A percentile compares a stretch with the other conserved stretches of the same genome.
These are phyloP conservation scores for Dermatophagoides farinae DNA, from an alignment of 1,140 invertebrate genomes.

Conservation along the genomic window DNA sequence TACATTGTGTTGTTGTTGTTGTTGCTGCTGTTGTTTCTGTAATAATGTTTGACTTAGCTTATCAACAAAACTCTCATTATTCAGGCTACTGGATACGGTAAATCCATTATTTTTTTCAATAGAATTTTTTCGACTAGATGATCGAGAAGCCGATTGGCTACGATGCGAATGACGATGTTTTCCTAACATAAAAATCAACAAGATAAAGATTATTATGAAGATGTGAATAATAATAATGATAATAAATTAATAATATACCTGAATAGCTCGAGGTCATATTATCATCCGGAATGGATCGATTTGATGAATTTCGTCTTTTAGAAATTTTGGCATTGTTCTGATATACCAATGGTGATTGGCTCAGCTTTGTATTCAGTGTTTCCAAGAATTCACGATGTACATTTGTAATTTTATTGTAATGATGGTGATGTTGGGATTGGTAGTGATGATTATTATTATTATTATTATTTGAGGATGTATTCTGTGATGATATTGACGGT, in stretches of 20 bases:
- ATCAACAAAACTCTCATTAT: constrained; percentile 4
- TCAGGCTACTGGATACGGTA: neutral
- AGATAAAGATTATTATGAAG: neutral
- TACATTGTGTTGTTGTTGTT: constrained; percentile 1
- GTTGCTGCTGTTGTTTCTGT: neutral
- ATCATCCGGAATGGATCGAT: neutral
- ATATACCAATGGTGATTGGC: neutral
- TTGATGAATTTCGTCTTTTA: constrained; percentile 8
- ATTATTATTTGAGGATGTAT: neutral
- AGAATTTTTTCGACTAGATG: neutral
- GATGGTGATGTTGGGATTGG: neutral
- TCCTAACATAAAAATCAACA: neutral
- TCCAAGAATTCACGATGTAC: constrained; percentile 13
- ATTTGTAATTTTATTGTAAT: constrained; percentile 9
- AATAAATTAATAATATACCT: neutral
- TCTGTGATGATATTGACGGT: neutral
- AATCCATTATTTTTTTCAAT: neutral
- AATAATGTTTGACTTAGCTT: neutral
- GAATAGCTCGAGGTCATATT: neutral
- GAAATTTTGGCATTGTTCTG: neutral
- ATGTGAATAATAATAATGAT: neutral
- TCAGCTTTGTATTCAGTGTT: constrained; percentile 14
- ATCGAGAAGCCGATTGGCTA: neutral
- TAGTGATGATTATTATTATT: neutral
- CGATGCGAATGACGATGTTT: neutral